Evolutionary conservation across 2,888 invertebrate species (phyloP).

Genomic region (Drosophila incognita): DNA sequence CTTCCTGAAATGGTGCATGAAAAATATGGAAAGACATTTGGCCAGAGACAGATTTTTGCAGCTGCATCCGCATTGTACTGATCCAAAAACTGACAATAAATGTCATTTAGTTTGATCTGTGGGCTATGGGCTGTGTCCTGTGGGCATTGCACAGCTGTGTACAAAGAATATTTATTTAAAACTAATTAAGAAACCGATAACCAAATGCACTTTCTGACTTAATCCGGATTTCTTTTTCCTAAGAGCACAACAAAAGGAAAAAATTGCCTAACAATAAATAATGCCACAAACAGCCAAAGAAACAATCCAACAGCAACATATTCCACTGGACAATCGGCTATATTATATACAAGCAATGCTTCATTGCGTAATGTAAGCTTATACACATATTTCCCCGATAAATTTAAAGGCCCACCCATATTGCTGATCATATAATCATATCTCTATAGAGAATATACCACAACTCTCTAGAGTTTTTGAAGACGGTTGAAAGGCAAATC

Average conservation of each 20-base stretch:
- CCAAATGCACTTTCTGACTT: slow-evolving; percentile 32
- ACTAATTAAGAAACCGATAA: slow-evolving; percentile 44
- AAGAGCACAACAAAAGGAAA: too few species aligned
- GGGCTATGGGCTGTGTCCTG: not conserved
- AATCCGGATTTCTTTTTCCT: not conserved
- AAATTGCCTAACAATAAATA: slow-evolving; percentile 4
- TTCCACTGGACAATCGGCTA: not conserved
- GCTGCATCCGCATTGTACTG: slow-evolving; percentile 49
- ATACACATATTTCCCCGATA: not conserved
- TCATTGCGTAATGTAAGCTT: not conserved
- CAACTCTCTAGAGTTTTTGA: not conserved
- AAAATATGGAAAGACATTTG: slow-evolving; percentile 57
- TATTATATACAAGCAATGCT: not conserved
- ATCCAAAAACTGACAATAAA: slow-evolving; percentile 65
- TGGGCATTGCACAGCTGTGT: slow-evolving; percentile 28
- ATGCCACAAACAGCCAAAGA: slow-evolving; percentile 1
- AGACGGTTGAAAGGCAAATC: not conserved
- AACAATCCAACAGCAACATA: not conserved
- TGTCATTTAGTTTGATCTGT: slow-evolving; percentile 63
- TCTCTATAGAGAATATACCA: not conserved
- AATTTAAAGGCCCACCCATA: not conserved
- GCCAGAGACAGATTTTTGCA: slow-evolving; percentile 56
- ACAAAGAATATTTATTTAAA: slow-evolving; percentile 51
- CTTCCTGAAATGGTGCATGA: slow-evolving; percentile 53
- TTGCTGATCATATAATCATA: not conserved